phyloP scores from a whole-genome alignment of 2,888 invertebrate species.

The Caenorhabditis sp. region DNA sequence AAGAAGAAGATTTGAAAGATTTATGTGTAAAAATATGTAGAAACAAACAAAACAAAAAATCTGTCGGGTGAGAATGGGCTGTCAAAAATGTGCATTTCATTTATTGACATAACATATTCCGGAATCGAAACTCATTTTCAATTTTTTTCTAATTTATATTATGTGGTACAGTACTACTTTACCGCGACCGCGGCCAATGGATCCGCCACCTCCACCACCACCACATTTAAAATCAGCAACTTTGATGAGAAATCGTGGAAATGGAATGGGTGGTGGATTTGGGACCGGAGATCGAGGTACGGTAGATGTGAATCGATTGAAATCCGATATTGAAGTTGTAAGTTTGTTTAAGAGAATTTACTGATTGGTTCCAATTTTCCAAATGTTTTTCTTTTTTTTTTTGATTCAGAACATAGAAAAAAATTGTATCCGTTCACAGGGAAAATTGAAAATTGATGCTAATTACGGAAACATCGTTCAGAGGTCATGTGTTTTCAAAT shows the following conservation, averaged over 20 bases:
- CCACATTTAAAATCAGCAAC: slow-evolving; percentile 34
- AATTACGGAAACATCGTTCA: no score
- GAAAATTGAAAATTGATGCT: background rate
- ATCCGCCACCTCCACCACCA: slow-evolving; percentile 37
- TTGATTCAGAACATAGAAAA: no score
- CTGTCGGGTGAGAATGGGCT: background rate
- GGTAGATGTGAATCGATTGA: slow-evolving; percentile 41
- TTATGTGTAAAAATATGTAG: background rate
- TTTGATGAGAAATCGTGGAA: slow-evolving; percentile 19
- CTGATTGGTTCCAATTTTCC: background rate
- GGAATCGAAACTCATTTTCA: background rate
- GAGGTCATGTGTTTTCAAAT: no score
- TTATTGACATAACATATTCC: background rate
- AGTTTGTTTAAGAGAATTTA: background rate
- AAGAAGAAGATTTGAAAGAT: no score
- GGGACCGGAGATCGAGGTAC: background rate
- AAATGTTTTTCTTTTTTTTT: background rate
- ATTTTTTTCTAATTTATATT: background rate
- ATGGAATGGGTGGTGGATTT: background rate
- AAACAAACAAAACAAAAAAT: background rate
- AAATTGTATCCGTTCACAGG: no score
- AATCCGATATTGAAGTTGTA: slow-evolving; percentile 49
- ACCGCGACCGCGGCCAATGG: slow-evolving; percentile 33
- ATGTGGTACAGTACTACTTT: slow-evolving; percentile 45
- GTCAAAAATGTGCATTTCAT: background rate